phyloP scores from a whole-genome alignment of 2,888 invertebrate genomes.

The Seira musarum region DNA sequence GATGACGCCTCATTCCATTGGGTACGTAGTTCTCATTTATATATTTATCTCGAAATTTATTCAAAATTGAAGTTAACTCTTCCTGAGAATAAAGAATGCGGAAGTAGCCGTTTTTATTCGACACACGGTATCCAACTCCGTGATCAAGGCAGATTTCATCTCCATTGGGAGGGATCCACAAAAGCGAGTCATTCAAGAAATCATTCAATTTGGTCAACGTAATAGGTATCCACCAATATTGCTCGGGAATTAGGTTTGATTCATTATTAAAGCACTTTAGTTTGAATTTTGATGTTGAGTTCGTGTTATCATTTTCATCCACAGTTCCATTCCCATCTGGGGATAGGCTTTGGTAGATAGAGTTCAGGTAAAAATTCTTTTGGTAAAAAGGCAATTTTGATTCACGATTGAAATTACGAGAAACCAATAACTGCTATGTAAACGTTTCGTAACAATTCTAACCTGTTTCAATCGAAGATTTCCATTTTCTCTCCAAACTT shows the following conservation, averaged over 20 bases:
- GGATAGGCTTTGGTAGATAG: no score
- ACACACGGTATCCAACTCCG: constrained; percentile 16
- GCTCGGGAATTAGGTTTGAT: no score
- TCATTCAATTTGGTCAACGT: background rate
- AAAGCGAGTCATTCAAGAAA: constrained; percentile 8
- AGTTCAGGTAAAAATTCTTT: no score
- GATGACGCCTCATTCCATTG: background rate
- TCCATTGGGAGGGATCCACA: constrained; percentile 25
- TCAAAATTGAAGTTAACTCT: constrained; percentile 27
- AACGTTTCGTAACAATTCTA: no score
- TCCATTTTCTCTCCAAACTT: no score
- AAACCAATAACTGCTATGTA: no score
- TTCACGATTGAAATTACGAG: no score
- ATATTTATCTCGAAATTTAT: constrained; percentile 31
- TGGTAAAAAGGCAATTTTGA: no score
- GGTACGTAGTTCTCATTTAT: background rate
- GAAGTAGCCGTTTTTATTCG: constrained; percentile 54
- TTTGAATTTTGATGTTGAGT: no score
- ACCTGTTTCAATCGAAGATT: no score
- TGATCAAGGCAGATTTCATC: background rate
- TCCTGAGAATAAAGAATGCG: constrained; percentile 57
- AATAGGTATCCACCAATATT: constrained; percentile 33
- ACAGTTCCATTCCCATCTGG: no score
- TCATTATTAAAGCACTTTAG: no score
- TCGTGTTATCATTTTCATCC: background rate